Conservation (phyloP, 1,140 invertebrate species). For the Aplysia californica region DNA sequence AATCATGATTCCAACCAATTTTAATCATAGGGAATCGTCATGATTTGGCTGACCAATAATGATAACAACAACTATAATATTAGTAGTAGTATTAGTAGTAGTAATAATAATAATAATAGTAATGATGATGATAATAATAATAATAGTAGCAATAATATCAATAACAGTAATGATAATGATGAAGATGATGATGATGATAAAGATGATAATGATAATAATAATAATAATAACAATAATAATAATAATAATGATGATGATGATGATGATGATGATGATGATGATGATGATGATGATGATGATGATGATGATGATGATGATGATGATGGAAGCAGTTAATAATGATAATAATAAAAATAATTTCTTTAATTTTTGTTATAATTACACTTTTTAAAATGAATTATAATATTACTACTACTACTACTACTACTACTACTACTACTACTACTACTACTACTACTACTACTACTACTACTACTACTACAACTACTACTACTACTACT, state of each 20-base stretch:
- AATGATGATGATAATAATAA: neutral
- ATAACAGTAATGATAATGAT: neutral
- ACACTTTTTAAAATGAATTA: too few relatives aligned
- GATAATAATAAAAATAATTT: too few relatives aligned
- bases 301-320: constrained; percentile 7
- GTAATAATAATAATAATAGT: neutral
- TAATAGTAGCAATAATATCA: neutral
- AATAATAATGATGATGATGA: neutral
- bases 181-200: neutral
- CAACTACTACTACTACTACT: too few relatives aligned
- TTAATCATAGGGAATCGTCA: too few relatives aligned
- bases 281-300: constrained; percentile 16
- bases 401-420: too few relatives aligned
- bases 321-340: neutral
- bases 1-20: too few relatives aligned
- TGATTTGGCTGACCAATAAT: too few relatives aligned
- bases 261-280: constrained; percentile 12
- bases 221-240: neutral
- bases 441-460: too few relatives aligned
- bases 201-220: neutral
- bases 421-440: too few relatives aligned
- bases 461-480: too few relatives aligned
- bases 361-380: too few relatives aligned
- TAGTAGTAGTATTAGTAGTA: neutral
- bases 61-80: neutral